Evolutionary conservation across 2,888 invertebrate genomes (phyloP).

Genomic region (Cylloceria caligata): DNA sequence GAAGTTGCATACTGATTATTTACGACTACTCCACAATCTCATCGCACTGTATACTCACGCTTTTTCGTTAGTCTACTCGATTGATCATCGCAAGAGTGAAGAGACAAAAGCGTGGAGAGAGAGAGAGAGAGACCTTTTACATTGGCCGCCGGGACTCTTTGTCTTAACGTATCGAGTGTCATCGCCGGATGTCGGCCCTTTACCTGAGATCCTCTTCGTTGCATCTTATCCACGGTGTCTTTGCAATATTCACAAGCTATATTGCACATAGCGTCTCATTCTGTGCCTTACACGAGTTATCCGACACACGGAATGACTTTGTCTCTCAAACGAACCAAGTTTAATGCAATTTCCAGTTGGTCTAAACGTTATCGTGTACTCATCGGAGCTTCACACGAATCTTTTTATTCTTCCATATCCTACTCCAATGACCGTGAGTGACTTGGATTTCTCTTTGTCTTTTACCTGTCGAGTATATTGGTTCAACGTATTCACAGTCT

Average conservation of each 20-base stretch:
- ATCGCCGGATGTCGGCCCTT: conserved; percentile 62
- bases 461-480: neutral
- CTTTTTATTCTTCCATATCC: conserved; percentile 38
- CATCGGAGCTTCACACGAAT: neutral
- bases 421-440: conserved; percentile 3
- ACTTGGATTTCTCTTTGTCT: conserved; percentile 32
- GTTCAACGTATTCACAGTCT: neutral
- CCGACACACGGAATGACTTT: conserved; percentile 30
- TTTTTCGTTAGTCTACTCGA: conserved; percentile 52
- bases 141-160: conserved; percentile 48
- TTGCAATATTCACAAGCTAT: conserved; percentile 4
- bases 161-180: conserved; percentile 67
- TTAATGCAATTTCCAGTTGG: conserved; percentile 32
- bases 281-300: neutral
- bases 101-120: conserved; percentile 18
- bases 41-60: conserved; percentile 5
- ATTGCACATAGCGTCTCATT: neutral
- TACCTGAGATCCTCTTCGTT: conserved; percentile 52
- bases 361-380: neutral
- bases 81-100: conserved; percentile 40
- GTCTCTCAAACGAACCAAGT: conserved; percentile 39
- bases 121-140: conserved; percentile 35
- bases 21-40: conserved; percentile 34
- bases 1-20: conserved; percentile 50
- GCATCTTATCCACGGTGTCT: conserved; percentile 34